These are phyloP conservation scores for Plectropomus leopardus DNA, from an alignment of 2,113 vertebrate species.

Conservation along the genomic window DNA sequence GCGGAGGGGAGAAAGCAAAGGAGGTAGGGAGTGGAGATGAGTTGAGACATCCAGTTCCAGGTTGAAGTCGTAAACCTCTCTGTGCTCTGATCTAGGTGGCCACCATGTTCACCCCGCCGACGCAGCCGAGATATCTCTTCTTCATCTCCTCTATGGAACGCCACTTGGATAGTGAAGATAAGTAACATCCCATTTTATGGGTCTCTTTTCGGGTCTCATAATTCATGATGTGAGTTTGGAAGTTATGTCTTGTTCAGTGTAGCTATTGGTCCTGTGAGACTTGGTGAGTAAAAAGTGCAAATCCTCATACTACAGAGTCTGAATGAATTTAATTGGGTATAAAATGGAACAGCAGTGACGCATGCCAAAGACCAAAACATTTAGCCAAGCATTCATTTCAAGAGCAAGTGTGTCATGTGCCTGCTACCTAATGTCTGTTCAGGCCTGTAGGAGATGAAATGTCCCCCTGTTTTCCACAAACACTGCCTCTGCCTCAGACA, in stretches of 20 bases:
- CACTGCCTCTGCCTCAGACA: conserved; percentile 3
- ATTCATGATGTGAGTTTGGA: conserved; percentile 59
- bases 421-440: conserved; percentile 17
- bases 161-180: conserved; percentile 71
- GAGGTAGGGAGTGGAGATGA: conserved; percentile 70
- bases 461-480: conserved; percentile 8
- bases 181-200: conserved; percentile 74
- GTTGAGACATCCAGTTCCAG: conserved; percentile 79
- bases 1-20: conserved; percentile 54
- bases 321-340: conserved; percentile 16
- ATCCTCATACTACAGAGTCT: conserved; percentile 2
- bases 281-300: conserved; percentile 43
- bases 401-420: conserved; percentile 29
- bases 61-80: conserved; percentile 85
- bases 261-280: conserved; percentile 41
- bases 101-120: conserved; percentile 75
- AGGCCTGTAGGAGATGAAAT: conserved; percentile 16
- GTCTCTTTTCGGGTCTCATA: conserved; percentile 61
- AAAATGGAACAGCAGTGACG: conserved; percentile 11
- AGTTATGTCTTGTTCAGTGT: conserved; percentile 42
- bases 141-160: conserved; percentile 70
- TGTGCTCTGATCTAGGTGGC: conserved; percentile 81
- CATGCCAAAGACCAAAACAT: conserved; percentile 4
- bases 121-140: conserved; percentile 64
- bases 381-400: conserved; percentile 36